A percentile compares a stretch with the other conserved stretches of the same genome.
These are phyloP conservation scores for Amphipyra tragopoginis DNA, from an alignment of 2,888 invertebrate genomes.

Conservation along the genomic window DNA sequence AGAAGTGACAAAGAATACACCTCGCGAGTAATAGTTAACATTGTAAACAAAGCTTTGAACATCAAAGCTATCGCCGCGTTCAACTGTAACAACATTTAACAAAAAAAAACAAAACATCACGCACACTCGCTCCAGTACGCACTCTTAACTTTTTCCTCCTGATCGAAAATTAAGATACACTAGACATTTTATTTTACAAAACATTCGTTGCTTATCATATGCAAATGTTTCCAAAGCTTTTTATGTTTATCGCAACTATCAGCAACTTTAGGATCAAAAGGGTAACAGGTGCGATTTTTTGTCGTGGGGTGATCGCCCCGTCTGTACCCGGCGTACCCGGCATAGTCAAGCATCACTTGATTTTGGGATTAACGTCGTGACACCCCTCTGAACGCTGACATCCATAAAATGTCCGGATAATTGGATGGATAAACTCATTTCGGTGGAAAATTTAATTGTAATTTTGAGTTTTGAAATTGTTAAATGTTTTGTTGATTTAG, in stretches of 20 bases:
- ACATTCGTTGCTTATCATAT: conserved; percentile 54
- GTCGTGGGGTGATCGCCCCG: conserved; percentile 37
- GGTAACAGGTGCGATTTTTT: conserved; percentile 55
- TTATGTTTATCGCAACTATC: conserved; percentile 48
- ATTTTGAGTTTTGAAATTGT: conserved; percentile 11
- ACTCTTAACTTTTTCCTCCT: conserved; percentile 30
- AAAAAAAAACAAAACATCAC: conserved; percentile 21
- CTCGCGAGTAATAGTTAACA: neutral
- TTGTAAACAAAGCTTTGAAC: conserved; percentile 23
- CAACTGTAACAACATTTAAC: conserved; percentile 5
- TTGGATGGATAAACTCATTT: conserved; percentile 45
- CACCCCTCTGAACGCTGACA: conserved; percentile 48
- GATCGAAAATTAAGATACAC: conserved; percentile 57
- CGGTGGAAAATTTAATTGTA: conserved; percentile 47
- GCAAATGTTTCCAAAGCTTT: conserved; percentile 45
- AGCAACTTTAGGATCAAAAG: conserved; percentile 25
- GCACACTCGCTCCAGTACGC: conserved; percentile 13
- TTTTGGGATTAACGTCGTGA: conserved; percentile 46
- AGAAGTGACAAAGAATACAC: neutral
- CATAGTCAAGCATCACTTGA: conserved; percentile 56
- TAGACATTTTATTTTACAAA: conserved; percentile 54
- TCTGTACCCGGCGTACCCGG: neutral
- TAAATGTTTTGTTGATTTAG: neutral
- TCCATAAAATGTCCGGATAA: conserved; percentile 54
- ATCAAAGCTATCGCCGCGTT: conserved; percentile 41